Evolutionary conservation across 2,888 invertebrate species (phyloP), one percentile per base, ranked within the genome.

Genomic region (Odontomyia ornata): DNA sequence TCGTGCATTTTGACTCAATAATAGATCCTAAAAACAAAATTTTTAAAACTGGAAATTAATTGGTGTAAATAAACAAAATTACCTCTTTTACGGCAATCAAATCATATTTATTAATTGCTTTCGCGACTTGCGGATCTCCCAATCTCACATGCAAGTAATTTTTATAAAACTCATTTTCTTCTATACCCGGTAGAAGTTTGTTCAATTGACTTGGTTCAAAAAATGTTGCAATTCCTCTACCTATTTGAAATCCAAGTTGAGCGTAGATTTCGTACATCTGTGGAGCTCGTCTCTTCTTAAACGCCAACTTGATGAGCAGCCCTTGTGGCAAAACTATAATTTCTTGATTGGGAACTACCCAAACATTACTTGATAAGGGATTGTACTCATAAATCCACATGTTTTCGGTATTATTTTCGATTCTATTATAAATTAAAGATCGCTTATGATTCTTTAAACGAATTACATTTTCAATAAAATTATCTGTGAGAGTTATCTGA

Each of bases 341-440:
- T 52, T 77, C n/a, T 21, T 56, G 56, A 11, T 69, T 21, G 7
- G 30, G 5, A 11, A 71, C 43, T 13, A 60, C 75, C 47, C 67
- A 75, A 18, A 64, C 13, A 23, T 76, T 57, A 4, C 43, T 76
- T 56, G 47, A 60, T 25, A 78, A 62, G 0, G 77, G 71, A 57
- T 78, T 78, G 28, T 77, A 78, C 1, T 75, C 13, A 36, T 75
- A 75, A 18, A 77, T 43, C 78, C 78, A 78, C 27, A 62, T 36
- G 18, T 69, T 75, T 1, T 46, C 75, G 21, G 75, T 25, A 56
- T 77, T 75, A 57, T 75, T 69, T 11, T 60, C 75, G 23, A 78
- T 36, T 78, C 77, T 78, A 13, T 77, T 52, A 43, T 77, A 78
- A n/a, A 75, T 77, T 5, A 78, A 13, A 1, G 25, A 27, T 11